These are phyloP conservation scores for Noctua janthe DNA, from an alignment of 2,888 invertebrate species.

Conservation along the genomic window DNA sequence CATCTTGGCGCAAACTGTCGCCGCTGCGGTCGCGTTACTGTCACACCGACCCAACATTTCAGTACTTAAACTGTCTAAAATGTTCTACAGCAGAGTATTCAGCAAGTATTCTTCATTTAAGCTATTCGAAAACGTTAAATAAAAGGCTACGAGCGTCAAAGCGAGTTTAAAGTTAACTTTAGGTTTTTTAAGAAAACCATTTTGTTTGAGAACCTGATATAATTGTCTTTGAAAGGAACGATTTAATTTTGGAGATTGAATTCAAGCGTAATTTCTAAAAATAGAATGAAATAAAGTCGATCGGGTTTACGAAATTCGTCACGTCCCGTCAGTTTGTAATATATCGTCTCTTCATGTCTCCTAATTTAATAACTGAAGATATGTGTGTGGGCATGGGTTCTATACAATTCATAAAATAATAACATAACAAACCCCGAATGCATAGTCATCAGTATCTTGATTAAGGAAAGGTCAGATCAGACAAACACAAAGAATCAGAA, in stretches of 20 bases:
- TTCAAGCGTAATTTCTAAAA: conserved; percentile 6
- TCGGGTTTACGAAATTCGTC: not conserved
- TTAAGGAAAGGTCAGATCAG: not conserved
- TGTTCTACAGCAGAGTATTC: conserved; percentile 36
- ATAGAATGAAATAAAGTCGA: conserved; percentile 1
- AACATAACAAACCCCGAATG: not conserved
- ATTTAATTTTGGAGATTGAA: conserved; percentile 7
- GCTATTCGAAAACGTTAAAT: conserved; percentile 46
- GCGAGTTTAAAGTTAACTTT: conserved; percentile 26
- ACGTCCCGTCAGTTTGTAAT: conserved; percentile 8
- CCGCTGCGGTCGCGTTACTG: conserved; percentile 20
- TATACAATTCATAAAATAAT: not conserved
- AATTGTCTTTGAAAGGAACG: conserved; percentile 16
- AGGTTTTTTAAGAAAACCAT: conserved; percentile 34
- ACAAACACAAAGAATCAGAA: not conserved
- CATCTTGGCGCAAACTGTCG: conserved; percentile 23
- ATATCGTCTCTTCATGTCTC: not conserved
- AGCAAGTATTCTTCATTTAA: conserved; percentile 42
- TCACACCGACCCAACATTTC: conserved; percentile 26
- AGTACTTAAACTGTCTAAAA: conserved; percentile 50
- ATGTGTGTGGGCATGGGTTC: not conserved
- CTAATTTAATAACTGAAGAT: not conserved
- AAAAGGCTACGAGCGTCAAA: conserved; percentile 36
- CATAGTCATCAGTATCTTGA: not conserved
- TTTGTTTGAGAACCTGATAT: conserved; percentile 34